Evolutionary conservation across 2,797 vertebrate species (phyloP).

Genomic region (Cyclura pinguis): DNA sequence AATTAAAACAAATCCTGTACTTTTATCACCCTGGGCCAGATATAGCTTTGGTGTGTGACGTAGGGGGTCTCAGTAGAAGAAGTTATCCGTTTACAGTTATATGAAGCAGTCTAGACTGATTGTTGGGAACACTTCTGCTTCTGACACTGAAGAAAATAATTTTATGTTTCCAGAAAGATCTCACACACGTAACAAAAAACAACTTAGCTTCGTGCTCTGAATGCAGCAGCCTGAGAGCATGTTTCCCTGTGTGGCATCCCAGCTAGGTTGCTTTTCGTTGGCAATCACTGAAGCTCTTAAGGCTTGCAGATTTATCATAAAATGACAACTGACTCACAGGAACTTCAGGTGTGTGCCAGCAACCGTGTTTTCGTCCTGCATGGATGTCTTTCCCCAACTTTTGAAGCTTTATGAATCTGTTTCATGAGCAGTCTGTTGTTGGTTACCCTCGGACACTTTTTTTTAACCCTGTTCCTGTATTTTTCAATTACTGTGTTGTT

Average conservation of each 20-base stretch:
- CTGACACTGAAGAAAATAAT: neutral
- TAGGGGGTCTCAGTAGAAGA: neutral
- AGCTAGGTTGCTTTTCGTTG: no score
- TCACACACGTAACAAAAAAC: neutral
- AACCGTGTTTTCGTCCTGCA: neutral
- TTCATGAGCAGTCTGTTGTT: neutral
- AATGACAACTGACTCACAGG: neutral
- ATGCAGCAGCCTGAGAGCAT: no score
- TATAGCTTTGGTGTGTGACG: neutral
- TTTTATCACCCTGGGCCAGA: neutral
- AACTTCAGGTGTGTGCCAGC: neutral
- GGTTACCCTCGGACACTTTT: neutral
- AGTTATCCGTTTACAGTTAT: neutral
- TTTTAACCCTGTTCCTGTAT: neutral
- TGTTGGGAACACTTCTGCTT: neutral
- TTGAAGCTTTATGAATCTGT: neutral
- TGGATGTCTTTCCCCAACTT: neutral
- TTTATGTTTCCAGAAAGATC: neutral
- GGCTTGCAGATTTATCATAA: no score
- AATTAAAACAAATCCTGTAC: no score
- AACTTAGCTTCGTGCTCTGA: neutral
- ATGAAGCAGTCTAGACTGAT: neutral
- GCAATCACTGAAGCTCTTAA: neutral
- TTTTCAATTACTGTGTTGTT: neutral
- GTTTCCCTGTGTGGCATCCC: neutral